Evolutionary conservation across 2,113 vertebrate species (phyloP).

Genomic region (Corydoras maculifer): DNA sequence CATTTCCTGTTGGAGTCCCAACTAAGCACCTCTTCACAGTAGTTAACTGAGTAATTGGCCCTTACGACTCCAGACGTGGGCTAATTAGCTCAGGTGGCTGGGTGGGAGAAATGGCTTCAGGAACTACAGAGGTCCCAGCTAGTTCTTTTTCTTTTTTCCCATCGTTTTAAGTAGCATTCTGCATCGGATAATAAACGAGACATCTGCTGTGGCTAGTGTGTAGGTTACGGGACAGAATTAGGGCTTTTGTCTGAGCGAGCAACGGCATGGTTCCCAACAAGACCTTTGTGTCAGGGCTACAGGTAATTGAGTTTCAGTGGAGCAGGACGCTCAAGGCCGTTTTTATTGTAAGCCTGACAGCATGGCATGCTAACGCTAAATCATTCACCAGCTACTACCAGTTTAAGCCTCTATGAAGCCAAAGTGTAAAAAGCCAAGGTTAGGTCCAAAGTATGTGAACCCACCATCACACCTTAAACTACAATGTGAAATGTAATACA

Average conservation of each 20-base stretch:
- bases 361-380: not conserved
- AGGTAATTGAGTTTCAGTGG: constrained; percentile 22
- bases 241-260: not conserved
- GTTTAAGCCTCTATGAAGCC: not conserved
- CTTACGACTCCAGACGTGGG: constrained; percentile 11
- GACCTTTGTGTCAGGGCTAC: constrained; percentile 25
- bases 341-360: constrained; percentile 18
- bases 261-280: constrained; percentile 6
- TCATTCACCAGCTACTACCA: not conserved
- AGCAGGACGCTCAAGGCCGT: constrained; percentile 6
- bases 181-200: too few relatives aligned
- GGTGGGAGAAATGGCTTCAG: not conserved
- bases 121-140: not conserved
- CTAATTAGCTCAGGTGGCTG: constrained; percentile 16
- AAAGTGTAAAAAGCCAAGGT: too few relatives aligned
- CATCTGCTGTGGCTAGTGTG: too few relatives aligned
- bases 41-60: constrained; percentile 32
- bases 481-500: too few relatives aligned
- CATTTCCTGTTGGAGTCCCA: constrained; percentile 14
- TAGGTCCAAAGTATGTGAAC: too few relatives aligned
- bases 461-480: too few relatives aligned
- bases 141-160: too few relatives aligned
- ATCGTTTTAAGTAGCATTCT: too few relatives aligned
- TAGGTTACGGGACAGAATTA: constrained; percentile 1
- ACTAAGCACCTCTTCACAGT: constrained; percentile 17